phyloP scores from a whole-genome alignment of 2,888 invertebrate genomes.

The Scelioninae gen. 1 region DNA sequence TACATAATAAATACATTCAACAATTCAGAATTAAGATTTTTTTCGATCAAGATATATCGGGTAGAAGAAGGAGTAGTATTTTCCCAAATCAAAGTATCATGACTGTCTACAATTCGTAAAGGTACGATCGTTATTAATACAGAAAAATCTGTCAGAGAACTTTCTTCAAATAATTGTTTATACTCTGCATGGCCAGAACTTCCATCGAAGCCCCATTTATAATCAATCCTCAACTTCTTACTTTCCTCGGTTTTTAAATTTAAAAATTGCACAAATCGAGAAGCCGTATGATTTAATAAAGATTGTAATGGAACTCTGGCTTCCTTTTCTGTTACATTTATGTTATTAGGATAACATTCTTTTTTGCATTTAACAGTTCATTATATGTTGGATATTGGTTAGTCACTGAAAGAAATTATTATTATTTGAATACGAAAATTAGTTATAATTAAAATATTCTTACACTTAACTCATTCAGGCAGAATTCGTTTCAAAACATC shows the following conservation, averaged over 20 bases:
- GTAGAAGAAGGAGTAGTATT: constrained; percentile 27
- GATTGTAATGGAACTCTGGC: constrained; percentile 1
- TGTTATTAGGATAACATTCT: constrained; percentile 28
- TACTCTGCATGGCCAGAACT: background rate
- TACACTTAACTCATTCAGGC: too few relatives aligned
- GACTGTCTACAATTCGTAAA: background rate
- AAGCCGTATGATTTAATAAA: constrained; percentile 8
- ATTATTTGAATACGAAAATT: too few relatives aligned
- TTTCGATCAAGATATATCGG: background rate
- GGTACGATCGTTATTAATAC: constrained; percentile 24
- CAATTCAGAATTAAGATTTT: background rate
- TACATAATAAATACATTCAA: background rate
- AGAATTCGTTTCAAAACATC: too few relatives aligned
- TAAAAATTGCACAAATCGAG: background rate
- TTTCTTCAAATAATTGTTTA: background rate
- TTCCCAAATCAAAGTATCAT: constrained; percentile 3
- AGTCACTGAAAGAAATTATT: too few relatives aligned
- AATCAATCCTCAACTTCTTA: background rate
- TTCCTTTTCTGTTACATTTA: constrained; percentile 11
- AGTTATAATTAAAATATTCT: too few relatives aligned
- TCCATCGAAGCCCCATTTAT: background rate
- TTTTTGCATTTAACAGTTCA: constrained; percentile 2
- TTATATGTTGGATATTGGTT: constrained; percentile 9
- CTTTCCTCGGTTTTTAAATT: background rate
- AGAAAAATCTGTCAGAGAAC: background rate